Percentiles rank a stretch among this genome's conserved stretches.
Evolutionary conservation across 2,888 invertebrate genomes (phyloP).

Genomic region (Danaus chrysippus): DNA sequence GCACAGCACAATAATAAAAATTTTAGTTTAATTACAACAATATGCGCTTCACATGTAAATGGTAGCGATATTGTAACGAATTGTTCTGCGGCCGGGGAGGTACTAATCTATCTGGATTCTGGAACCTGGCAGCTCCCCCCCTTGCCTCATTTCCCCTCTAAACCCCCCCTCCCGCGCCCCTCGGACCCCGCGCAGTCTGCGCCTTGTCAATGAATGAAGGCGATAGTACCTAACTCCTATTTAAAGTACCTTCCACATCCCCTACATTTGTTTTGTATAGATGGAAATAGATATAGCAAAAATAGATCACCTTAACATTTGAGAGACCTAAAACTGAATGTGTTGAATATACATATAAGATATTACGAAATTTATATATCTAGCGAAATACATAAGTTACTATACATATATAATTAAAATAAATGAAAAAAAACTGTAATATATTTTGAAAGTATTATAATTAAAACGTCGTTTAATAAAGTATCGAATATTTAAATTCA

Average conservation of each 20-base stretch:
- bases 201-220: slow-evolving; percentile 70
- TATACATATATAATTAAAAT: too few relatives aligned
- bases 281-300: slow-evolving; percentile 63
- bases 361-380: slow-evolving; percentile 38
- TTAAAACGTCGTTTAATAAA: too few relatives aligned
- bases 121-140: slow-evolving; percentile 39
- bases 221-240: slow-evolving; percentile 47
- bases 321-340: too few relatives aligned
- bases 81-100: slow-evolving; percentile 46
- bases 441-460: too few relatives aligned
- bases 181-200: slow-evolving; percentile 62
- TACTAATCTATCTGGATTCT: slow-evolving; percentile 61
- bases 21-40: too few relatives aligned
- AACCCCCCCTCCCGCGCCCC: slow-evolving; percentile 36
- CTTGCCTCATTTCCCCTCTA: slow-evolving; percentile 49
- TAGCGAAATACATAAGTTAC: not conserved
- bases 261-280: slow-evolving; percentile 61
- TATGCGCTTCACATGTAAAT: not conserved
- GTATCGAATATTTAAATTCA: too few relatives aligned
- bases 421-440: too few relatives aligned
- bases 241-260: slow-evolving; percentile 54
- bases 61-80: not conserved
- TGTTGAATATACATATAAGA: slow-evolving; percentile 10
- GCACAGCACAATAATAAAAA: too few relatives aligned
- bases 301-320: slow-evolving; percentile 39